Conservation (phyloP, 2,113 vertebrate genomes). For the Perccottus glenii region DNA sequence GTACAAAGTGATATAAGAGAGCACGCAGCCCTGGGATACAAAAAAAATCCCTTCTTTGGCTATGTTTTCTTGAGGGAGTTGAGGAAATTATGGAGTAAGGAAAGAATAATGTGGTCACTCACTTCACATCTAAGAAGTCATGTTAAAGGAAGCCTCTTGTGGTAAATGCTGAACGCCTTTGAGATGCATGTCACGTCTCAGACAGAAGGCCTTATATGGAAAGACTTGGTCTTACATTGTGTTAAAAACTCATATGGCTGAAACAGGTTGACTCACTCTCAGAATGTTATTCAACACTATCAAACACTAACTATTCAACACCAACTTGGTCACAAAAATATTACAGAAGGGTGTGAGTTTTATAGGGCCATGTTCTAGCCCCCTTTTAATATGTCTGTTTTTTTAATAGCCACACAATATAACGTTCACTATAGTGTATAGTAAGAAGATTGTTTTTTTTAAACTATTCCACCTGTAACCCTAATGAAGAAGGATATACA, state of each 20-base stretch:
- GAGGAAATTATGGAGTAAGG: conserved; percentile 46
- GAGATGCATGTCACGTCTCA: conserved; percentile 56
- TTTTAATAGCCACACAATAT: too few relatives aligned
- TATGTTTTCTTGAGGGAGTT: conserved; percentile 7
- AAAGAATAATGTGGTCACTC: conserved; percentile 41
- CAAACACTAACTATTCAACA: too few relatives aligned
- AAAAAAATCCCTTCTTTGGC: too few relatives aligned
- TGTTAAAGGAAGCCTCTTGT: conserved; percentile 68
- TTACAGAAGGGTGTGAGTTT: neutral
- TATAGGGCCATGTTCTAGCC: neutral
- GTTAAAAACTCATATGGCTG: conserved; percentile 26
- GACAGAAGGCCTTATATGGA: conserved; percentile 67
- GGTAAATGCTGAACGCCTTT: conserved; percentile 45
- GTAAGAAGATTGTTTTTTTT: too few relatives aligned
- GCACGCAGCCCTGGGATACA: too few relatives aligned
- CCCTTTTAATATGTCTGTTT: neutral
- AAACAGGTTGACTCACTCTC: conserved; percentile 10
- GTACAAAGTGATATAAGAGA: too few relatives aligned
- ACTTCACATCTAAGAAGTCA: conserved; percentile 47
- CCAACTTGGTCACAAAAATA: neutral
- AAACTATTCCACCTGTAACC: too few relatives aligned
- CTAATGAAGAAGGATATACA: conserved; percentile 1
- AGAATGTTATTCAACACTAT: conserved; percentile 19
- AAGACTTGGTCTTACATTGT: conserved; percentile 22
- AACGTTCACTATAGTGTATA: too few relatives aligned